Base-by-base conservation (phyloP, 2,113 vertebrate species). In the Solea solea region DNA sequence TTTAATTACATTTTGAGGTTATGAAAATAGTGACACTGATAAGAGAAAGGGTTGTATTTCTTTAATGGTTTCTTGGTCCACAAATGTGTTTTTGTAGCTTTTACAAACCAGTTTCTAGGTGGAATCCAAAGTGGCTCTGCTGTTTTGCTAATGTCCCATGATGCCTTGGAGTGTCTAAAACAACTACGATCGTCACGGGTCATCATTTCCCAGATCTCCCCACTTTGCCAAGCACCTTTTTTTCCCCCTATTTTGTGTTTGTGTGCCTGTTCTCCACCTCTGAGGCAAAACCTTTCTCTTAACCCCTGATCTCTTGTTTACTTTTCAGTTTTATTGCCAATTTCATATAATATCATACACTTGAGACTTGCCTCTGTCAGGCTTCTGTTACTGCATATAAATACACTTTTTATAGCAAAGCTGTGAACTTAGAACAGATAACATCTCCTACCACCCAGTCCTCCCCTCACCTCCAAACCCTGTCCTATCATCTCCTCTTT, bases 1-100 rank as follows among this genome's bases (percentile, higher is more conserved):
- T 76, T 73, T 83, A 85, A 90, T 87, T 86, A 66, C 66, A 80
- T 84, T 80, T 48, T 9, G 45, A 77, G 88, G 90, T 90, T 90
- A 90, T 77, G 76, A 88, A 82, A 92, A 92, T 85, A 90, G 68
- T 76, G 69, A 77, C 74, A 76, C 83, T 86, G 90, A 92, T 91
- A 92, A 90, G 81, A 79, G 69, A 70, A 49, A 45, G 66, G 79
- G 11, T 86, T 81, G 76, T 76, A 65, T 90, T 86, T 83, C 82
- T 74, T 61, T 53, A 73, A 80, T 75, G 60, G 76, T 84, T 80
- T 42, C 68, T 57, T 59, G 44, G 68, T 58, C 73, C 63, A 57
- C 65, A 6, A 62, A 64, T 71, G 65, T 90, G 88, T 89, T 68
- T 53, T 78, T 89, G 50, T 73, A 83, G 68, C 81, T 78, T 55